These are phyloP conservation scores for Drosophila longiperda DNA, from an alignment of 2,888 invertebrate genomes.

Conservation along the genomic window DNA sequence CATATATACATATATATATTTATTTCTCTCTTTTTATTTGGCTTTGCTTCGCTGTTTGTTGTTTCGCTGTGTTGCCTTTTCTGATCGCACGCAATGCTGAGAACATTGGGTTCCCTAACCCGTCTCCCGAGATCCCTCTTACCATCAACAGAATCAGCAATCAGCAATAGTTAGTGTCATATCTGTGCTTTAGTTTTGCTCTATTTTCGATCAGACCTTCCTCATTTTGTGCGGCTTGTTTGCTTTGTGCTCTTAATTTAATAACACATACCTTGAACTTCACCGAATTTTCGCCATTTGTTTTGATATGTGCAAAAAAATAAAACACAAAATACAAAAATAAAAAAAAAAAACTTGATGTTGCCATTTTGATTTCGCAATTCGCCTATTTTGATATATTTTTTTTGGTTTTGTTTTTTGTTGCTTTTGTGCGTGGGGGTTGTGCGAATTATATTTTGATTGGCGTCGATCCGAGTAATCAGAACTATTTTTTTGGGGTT, in stretches of 20 bases:
- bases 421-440: slow-evolving; percentile 25
- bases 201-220: slow-evolving; percentile 10
- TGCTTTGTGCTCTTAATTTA: slow-evolving; percentile 52
- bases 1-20: background rate
- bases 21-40: slow-evolving; percentile 9
- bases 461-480: slow-evolving; percentile 50
- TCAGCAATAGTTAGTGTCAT: slow-evolving; percentile 46
- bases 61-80: slow-evolving; percentile 19
- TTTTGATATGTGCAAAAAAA: slow-evolving; percentile 73
- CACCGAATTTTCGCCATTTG: slow-evolving; percentile 82
- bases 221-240: slow-evolving; percentile 27
- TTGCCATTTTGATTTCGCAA: slow-evolving; percentile 61
- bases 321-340: slow-evolving; percentile 3
- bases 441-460: slow-evolving; percentile 61
- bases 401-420: slow-evolving; percentile 27
- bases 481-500: slow-evolving; percentile 58
- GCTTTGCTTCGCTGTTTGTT: slow-evolving; percentile 29
- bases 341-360: slow-evolving; percentile 28
- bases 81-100: slow-evolving; percentile 39
- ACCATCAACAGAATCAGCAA: too few relatives aligned
- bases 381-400: slow-evolving; percentile 57
- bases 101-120: slow-evolving; percentile 1
- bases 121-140: background rate
- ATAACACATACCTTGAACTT: slow-evolving; percentile 83
- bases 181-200: slow-evolving; percentile 33